phyloP scores from a whole-genome alignment of 2,888 invertebrate species.

The Macaria liturata region DNA sequence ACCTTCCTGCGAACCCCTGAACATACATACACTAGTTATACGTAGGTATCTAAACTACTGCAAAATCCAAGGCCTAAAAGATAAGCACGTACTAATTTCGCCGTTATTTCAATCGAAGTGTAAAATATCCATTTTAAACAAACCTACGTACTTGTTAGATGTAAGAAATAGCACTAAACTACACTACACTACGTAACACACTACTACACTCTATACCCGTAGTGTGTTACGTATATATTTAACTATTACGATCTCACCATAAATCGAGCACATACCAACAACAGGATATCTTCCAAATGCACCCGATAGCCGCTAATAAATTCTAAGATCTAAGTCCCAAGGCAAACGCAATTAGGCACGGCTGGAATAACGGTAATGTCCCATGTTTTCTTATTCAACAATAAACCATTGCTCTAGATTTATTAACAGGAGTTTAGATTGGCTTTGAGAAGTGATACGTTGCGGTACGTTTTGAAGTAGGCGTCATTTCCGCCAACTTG shows the following conservation, averaged over 20 bases:
- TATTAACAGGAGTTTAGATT: conserved; percentile 16
- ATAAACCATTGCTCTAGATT: conserved; percentile 17
- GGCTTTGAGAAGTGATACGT: conserved; percentile 5
- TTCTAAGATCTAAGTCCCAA: conserved; percentile 22
- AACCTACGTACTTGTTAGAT: too few relatives aligned
- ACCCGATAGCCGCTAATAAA: conserved; percentile 24
- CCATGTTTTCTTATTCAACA: conserved; percentile 17
- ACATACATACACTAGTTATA: neutral
- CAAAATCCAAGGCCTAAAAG: conserved; percentile 39
- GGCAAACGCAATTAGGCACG: conserved; percentile 24
- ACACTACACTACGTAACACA: too few relatives aligned
- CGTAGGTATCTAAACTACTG: conserved; percentile 51
- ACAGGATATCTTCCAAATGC: conserved; percentile 16
- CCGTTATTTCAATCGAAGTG: conserved; percentile 51
- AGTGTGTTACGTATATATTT: conserved; percentile 45
- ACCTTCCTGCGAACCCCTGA: conserved; percentile 36
- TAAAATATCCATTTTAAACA: too few relatives aligned
- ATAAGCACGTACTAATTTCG: conserved; percentile 58
- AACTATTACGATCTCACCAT: conserved; percentile 38
- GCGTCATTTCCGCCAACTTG: conserved; percentile 23
- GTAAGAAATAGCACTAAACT: too few relatives aligned
- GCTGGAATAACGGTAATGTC: conserved; percentile 19
- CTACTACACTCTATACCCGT: conserved; percentile 22
- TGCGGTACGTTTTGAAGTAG: conserved; percentile 28
- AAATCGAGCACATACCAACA: conserved; percentile 30